phyloP scores from a whole-genome alignment of 2,888 invertebrate genomes.

The Argyresthia albistria region DNA sequence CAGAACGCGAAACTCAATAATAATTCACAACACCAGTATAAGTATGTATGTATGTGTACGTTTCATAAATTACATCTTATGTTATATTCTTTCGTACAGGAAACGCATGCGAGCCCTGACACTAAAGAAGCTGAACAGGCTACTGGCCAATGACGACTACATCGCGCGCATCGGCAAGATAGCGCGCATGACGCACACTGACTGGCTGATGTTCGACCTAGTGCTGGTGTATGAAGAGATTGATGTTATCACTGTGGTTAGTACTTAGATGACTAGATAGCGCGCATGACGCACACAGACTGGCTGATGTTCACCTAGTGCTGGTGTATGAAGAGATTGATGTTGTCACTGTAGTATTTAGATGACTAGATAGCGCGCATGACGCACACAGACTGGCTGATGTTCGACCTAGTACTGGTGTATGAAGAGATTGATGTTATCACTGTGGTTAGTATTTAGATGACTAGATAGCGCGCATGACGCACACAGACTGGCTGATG shows the following conservation, averaged over 20 bases:
- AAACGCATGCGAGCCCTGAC: constrained; percentile 46
- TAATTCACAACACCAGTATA: no score
- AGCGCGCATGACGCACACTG: constrained; percentile 44
- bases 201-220: constrained; percentile 54
- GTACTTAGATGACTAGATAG: background rate
- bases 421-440: no score
- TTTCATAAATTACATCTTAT: no score
- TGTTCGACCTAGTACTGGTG: no score
- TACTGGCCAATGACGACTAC: constrained; percentile 35
- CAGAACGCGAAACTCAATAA: no score
- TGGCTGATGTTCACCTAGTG: background rate
- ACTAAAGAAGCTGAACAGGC: constrained; percentile 42
- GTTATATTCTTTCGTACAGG: constrained; percentile 23
- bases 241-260: constrained; percentile 47
- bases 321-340: constrained; percentile 43
- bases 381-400: no score
- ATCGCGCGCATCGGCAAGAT: constrained; percentile 24
- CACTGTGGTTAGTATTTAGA: no score
- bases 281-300: no score
- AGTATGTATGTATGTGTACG: no score
- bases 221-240: constrained; percentile 54
- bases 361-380: no score
- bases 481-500: no score
- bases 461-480: no score
- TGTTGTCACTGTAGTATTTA: constrained; percentile 24